Conservation (phyloP, 2,113 vertebrate genomes). For the Phycodurus eques region DNA sequence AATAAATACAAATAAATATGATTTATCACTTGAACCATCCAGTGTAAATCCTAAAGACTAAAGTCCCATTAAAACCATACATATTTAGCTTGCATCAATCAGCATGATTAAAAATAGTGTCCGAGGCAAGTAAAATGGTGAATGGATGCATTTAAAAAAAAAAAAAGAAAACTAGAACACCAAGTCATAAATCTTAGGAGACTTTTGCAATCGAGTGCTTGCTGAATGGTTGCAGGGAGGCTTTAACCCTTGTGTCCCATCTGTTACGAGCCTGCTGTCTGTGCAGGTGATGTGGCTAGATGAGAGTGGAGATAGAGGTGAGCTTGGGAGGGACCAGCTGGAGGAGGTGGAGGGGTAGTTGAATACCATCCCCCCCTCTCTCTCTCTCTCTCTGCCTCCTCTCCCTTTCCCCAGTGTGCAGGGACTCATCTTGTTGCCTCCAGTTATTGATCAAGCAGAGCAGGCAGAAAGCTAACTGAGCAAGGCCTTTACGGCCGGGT, state of each 20-base stretch:
- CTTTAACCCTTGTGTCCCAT: slow-evolving; percentile 39
- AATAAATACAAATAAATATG: background rate
- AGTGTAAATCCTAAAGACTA: background rate
- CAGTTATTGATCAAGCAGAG: slow-evolving; percentile 54
- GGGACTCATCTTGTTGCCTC: slow-evolving; percentile 50
- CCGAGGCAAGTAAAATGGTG: slow-evolving; percentile 18
- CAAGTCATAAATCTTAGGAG: slow-evolving; percentile 47
- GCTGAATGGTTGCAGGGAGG: slow-evolving; percentile 35
- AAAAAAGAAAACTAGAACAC: background rate
- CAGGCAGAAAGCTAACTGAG: slow-evolving; percentile 32
- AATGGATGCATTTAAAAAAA: slow-evolving; percentile 49
- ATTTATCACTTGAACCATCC: background rate
- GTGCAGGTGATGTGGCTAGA: background rate
- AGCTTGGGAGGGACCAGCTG: slow-evolving; percentile 31
- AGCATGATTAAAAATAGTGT: slow-evolving; percentile 40
- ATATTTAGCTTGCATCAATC: slow-evolving; percentile 44
- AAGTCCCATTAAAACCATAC: background rate
- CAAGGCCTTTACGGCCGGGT: slow-evolving; percentile 22
- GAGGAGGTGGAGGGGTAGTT: slow-evolving; percentile 33
- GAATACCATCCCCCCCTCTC: slow-evolving; percentile 11
- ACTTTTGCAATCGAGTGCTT: slow-evolving; percentile 31
- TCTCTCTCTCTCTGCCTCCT: too few relatives aligned
- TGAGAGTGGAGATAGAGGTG: slow-evolving; percentile 10
- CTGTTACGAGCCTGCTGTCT: slow-evolving; percentile 40
- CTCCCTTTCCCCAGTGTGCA: slow-evolving; percentile 33